Conservation (phyloP, 2,888 invertebrate genomes). For the Mesorhabditis belari region DNA sequence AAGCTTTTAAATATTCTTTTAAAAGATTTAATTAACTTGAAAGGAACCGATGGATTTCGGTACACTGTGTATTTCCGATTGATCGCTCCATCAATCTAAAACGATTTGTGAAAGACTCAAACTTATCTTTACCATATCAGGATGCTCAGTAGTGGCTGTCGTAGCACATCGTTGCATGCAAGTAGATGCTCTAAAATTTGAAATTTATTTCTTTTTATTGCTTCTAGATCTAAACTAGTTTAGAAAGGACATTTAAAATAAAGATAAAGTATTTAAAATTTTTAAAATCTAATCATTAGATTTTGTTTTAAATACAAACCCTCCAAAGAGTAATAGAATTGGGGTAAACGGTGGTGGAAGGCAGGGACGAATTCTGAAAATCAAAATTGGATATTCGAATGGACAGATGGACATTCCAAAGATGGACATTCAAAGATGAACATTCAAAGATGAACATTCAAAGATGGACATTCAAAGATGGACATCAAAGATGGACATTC, state of each 20-base stretch:
- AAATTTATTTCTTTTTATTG: constrained; percentile 7
- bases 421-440: too few species aligned
- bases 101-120: background rate
- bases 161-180: background rate
- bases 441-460: too few species aligned
- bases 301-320: too few species aligned
- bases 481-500: too few species aligned
- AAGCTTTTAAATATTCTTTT: constrained; percentile 15
- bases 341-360: constrained; percentile 53
- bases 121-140: constrained; percentile 6
- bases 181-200: background rate
- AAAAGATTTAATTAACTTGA: constrained; percentile 18
- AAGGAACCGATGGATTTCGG: constrained; percentile 45
- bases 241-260: constrained; percentile 9
- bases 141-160: constrained; percentile 4
- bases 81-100: constrained; percentile 5
- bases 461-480: too few species aligned
- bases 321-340: constrained; percentile 32
- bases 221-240: constrained; percentile 37
- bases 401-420: too few species aligned
- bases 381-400: too few species aligned
- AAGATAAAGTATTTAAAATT: constrained; percentile 14
- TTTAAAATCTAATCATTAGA: too few species aligned
- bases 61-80: constrained; percentile 30
- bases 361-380: constrained; percentile 46